Base-by-base conservation (phyloP, 2,797 vertebrate species). In the Sphaeramia orbicularis region DNA sequence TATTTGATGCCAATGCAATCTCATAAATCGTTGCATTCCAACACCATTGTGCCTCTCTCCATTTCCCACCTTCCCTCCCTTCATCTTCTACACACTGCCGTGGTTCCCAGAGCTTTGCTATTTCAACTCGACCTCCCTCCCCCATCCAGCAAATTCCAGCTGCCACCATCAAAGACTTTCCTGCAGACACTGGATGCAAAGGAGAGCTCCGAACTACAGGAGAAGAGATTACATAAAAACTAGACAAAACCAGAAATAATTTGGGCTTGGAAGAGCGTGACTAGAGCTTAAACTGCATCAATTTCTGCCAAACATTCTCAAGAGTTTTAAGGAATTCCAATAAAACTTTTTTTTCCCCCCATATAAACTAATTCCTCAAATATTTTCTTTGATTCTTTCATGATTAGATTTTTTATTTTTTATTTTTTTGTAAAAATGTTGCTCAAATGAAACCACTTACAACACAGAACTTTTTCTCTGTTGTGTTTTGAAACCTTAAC, bases 131-230 rank as follows among this genome's bases (percentile, higher is more conserved):
- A 54, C 74, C 61, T 65, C 84, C 70, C 80, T 71, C 65, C 76
- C 83, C 78, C 76, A 35, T 45, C 59, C 80, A 76, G 67, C 78
- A 84, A 86, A 88, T 90, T 92, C 89, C 89, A 88, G 81, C 81
- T 85, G 83, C 74, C 73, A 79, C 68, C 80, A 85, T 84, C 81
- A 91, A 86, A 91, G 80, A 62, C 53, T 37, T 78, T 71, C 83
- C 49, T 47, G 73, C 75, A 83, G 74, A 75, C 51, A 61, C 37
- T 64, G 44, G 45, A 70, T 66, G 77, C 43, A 71, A 68, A 74
- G 57, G 41, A 60, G 27, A 53, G 16, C 47, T 65, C 11, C 27
- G 30, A 64, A 45, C 38, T 59, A 45, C 47, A 78, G 41, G 40
- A 47, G 27, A 58, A 59, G 4, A 69, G 38, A 15, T 72, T 59